These are phyloP conservation scores for Drosophila kambysellisi DNA, from an alignment of 2,888 invertebrate genomes.

Conservation along the genomic window DNA sequence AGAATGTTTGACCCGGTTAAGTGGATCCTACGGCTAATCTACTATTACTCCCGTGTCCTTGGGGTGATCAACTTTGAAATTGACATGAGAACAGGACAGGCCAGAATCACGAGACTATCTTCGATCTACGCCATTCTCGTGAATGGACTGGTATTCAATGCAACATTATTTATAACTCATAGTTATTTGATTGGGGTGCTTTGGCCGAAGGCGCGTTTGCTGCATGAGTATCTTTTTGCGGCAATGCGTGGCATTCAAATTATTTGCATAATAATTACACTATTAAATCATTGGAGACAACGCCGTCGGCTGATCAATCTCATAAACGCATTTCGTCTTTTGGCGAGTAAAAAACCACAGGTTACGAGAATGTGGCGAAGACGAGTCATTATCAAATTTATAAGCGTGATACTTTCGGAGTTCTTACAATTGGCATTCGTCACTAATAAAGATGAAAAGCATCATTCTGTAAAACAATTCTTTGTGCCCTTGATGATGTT, in stretches of 20 bases:
- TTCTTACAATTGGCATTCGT: neutral
- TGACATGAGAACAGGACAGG: slow-evolving; percentile 40
- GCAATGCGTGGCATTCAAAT: slow-evolving; percentile 20
- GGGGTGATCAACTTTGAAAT: slow-evolving; percentile 63
- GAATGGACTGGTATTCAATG: slow-evolving; percentile 18
- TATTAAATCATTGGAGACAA: slow-evolving; percentile 53
- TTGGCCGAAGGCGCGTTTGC: neutral
- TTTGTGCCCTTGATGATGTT: no score
- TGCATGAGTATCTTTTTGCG: slow-evolving; percentile 58
- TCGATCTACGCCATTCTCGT: slow-evolving; percentile 35
- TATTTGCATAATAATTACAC: slow-evolving; percentile 20
- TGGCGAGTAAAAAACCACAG: slow-evolving; percentile 37
- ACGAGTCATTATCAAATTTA: slow-evolving; percentile 37
- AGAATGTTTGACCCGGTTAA: slow-evolving; percentile 42
- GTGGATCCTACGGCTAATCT: slow-evolving; percentile 47
- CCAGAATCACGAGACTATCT: slow-evolving; percentile 24
- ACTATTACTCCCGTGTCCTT: slow-evolving; percentile 47
- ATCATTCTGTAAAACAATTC: no score
- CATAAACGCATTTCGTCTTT: slow-evolving; percentile 20
- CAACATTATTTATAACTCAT: neutral
- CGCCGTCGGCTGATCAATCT: slow-evolving; percentile 40
- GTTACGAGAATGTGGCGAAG: slow-evolving; percentile 24
- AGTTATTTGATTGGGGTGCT: neutral
- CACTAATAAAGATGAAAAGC: no score
- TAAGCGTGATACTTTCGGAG: slow-evolving; percentile 20